phyloP scores from a whole-genome alignment of 1,140 invertebrate species.

The Chlorops oryzae region DNA sequence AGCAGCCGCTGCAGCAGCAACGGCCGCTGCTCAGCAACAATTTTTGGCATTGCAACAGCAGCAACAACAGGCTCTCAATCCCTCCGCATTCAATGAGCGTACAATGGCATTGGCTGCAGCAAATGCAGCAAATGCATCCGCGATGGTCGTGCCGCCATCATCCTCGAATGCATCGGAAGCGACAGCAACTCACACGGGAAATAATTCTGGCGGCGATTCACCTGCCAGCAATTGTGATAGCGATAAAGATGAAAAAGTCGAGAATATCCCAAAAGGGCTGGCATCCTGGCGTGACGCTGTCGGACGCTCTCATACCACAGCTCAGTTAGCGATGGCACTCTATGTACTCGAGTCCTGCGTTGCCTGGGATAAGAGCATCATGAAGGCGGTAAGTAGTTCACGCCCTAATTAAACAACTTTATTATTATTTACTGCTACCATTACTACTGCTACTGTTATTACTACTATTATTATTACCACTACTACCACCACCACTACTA shows the following conservation, averaged over 20 bases:
- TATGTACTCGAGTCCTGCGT: slow-evolving; percentile 86
- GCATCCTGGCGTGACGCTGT: slow-evolving; percentile 86
- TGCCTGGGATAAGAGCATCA: slow-evolving; percentile 97
- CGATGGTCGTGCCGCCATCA: not conserved
- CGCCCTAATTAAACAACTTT: not conserved
- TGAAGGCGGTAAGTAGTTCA: slow-evolving; percentile 84
- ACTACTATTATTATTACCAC: too few relatives aligned
- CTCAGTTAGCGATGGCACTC: slow-evolving; percentile 84
- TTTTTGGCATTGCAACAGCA: slow-evolving; percentile 26
- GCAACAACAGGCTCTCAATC: slow-evolving; percentile 29
- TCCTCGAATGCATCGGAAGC: not conserved
- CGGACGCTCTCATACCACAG: slow-evolving; percentile 70
- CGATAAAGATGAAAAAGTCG: slow-evolving; percentile 44
- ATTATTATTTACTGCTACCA: not conserved
- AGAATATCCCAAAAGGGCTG: slow-evolving; percentile 61
- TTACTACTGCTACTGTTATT: too few relatives aligned
- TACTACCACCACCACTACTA: too few relatives aligned
- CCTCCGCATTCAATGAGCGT: slow-evolving; percentile 39
- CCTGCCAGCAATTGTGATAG: slow-evolving; percentile 42
- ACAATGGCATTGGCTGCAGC: slow-evolving; percentile 40
- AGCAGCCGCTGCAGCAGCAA: slow-evolving; percentile 1
- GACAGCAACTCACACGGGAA: slow-evolving; percentile 11
- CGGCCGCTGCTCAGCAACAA: slow-evolving; percentile 19
- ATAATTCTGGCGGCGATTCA: slow-evolving; percentile 37
- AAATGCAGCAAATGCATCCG: slow-evolving; percentile 23